A percentile compares a stretch with the other conserved stretches of the same genome.
Evolutionary conservation across 2,113 vertebrate genomes (phyloP).

Genomic region (Pao palembangensis): DNA sequence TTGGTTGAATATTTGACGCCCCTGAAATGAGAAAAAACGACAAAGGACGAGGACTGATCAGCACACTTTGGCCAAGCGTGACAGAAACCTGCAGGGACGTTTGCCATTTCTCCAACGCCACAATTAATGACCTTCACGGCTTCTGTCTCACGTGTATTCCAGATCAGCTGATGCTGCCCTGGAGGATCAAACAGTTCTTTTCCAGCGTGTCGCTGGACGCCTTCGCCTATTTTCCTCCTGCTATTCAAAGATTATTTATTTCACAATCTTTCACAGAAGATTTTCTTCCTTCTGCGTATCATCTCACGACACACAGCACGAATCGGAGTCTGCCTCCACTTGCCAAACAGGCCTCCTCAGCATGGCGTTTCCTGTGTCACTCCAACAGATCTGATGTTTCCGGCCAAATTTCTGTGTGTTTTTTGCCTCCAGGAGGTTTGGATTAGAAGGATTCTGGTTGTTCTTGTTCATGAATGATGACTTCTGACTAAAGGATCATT

Average conservation of each 20-base stretch:
- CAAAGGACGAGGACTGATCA: constrained; percentile 3
- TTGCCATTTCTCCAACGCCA: constrained; percentile 25
- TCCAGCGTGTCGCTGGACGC: constrained; percentile 10
- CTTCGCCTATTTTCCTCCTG: neutral
- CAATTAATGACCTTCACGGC: constrained; percentile 50
- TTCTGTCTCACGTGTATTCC: constrained; percentile 41
- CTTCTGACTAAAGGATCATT: constrained; percentile 38
- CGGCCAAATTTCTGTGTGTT: constrained; percentile 46
- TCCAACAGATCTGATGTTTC: constrained; percentile 52
- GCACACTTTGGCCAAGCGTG: constrained; percentile 41
- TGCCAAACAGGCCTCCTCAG: constrained; percentile 3
- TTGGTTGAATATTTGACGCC: constrained; percentile 2
- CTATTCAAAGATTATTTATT: neutral
- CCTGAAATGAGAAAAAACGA: constrained; percentile 6
- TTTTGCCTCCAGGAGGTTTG: constrained; percentile 58
- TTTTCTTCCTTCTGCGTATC: neutral
- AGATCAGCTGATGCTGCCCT: constrained; percentile 32
- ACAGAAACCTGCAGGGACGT: constrained; percentile 39
- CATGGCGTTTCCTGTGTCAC: constrained; percentile 29
- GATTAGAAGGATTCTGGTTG: constrained; percentile 56
- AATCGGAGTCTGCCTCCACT: constrained; percentile 19
- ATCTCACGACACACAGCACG: constrained; percentile 21
- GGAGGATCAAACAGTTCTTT: constrained; percentile 23
- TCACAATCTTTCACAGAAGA: neutral
- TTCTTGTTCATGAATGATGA: constrained; percentile 59